Conservation (phyloP, 2,797 vertebrate species). For the Nyctalus aviator region DNA sequence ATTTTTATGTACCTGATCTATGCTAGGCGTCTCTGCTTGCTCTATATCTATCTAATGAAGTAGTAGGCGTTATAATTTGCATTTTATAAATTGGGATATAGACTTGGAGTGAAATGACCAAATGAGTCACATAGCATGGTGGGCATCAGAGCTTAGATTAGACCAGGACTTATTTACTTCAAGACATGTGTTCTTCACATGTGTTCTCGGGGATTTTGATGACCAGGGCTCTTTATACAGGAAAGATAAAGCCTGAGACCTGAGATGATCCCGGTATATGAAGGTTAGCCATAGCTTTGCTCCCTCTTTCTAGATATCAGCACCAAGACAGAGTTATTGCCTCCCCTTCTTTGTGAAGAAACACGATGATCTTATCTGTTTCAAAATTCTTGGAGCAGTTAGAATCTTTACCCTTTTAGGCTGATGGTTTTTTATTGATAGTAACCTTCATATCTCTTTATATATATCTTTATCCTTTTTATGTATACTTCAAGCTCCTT, state of each 20-base stretch:
- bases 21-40: not conserved
- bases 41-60: not conserved
- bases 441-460: not conserved
- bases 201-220: not conserved
- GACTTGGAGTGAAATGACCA: constrained; percentile 25
- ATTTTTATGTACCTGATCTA: not conserved
- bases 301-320: not conserved
- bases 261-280: not conserved
- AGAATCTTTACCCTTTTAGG: not conserved
- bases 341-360: not conserved
- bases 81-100: constrained; percentile 49
- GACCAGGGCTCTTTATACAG: not conserved
- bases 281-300: not conserved
- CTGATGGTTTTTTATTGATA: constrained; percentile 23
- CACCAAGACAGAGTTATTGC: not conserved
- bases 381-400: constrained; percentile 51
- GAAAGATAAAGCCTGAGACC: not conserved
- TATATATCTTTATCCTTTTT: not conserved
- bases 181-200: not conserved
- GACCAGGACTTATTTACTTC: not conserved
- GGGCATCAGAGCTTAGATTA: not conserved
- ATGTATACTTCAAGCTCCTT: not conserved
- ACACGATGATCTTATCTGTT: constrained; percentile 17
- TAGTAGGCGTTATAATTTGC: not conserved
- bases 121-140: not conserved